Conservation (phyloP, 53 echinoderm and acorn worm genomes). For the Antedon mediterranea region DNA sequence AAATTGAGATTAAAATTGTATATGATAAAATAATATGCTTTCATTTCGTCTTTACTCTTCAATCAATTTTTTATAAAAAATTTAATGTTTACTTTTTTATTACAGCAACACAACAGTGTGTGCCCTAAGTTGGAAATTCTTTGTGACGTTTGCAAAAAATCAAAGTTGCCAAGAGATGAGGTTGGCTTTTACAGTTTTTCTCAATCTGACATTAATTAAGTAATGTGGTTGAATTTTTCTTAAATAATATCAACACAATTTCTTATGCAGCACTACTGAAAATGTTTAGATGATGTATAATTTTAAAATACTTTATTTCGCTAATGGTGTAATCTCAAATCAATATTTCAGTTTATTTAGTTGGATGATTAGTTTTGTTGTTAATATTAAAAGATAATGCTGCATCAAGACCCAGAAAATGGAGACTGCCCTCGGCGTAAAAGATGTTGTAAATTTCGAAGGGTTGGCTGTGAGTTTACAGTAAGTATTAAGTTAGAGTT, state of each 20-base stretch:
- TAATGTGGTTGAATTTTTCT: too few relatives aligned
- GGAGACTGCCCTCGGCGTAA: conserved; percentile 23
- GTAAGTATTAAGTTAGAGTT: conserved; percentile 14
- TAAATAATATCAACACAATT: too few relatives aligned
- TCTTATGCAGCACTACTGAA: too few relatives aligned
- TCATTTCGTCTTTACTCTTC: too few relatives aligned
- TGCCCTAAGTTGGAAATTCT: background rate
- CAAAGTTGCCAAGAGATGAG: conserved; percentile 7
- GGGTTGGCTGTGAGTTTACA: conserved; percentile 21
- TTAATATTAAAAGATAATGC: conserved; percentile 10
- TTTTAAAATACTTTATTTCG: too few relatives aligned
- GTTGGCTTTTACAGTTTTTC: background rate
- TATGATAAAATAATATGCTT: too few relatives aligned
- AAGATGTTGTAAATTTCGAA: conserved; percentile 9
- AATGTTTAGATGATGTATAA: too few relatives aligned
- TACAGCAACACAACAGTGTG: background rate
- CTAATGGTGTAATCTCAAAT: too few relatives aligned
- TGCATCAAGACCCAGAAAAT: conserved; percentile 11
- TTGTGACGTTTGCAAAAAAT: conserved; percentile 4
- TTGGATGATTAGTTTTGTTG: too few relatives aligned
- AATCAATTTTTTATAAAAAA: too few relatives aligned
- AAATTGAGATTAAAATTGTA: background rate
- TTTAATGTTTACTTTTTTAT: background rate
- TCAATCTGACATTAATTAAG: too few relatives aligned
- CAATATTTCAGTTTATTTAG: too few relatives aligned